phyloP scores from a whole-genome alignment of 2,797 vertebrate genomes.

The Rhynchotus rufescens region DNA sequence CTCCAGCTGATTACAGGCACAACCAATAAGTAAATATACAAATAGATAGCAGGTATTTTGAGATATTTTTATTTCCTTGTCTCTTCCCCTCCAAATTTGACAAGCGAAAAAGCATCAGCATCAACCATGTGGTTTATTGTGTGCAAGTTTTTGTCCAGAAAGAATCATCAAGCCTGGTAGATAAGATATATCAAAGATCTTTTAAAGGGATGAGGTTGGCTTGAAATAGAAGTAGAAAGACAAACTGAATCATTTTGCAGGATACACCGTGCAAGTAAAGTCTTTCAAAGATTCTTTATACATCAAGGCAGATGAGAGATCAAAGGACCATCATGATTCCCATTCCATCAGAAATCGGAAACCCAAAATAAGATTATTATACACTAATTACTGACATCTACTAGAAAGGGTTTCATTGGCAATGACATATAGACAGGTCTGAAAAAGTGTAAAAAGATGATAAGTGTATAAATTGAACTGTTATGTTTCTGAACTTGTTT shows the following conservation, averaged over 20 bases:
- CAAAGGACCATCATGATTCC: not conserved
- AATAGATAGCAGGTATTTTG: not conserved
- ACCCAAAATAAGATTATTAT: not conserved
- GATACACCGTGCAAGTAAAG: not conserved
- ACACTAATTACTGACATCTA: not conserved
- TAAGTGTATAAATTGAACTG: not conserved
- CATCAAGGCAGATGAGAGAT: not conserved
- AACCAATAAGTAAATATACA: not conserved
- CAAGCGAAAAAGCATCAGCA: not conserved
- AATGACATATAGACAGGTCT: not conserved
- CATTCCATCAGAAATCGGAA: not conserved
- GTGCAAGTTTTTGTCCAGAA: not conserved
- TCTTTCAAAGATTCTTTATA: not conserved
- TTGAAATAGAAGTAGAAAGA: not conserved
- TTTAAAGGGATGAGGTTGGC: not conserved
- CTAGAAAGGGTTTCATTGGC: not conserved
- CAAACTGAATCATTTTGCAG: not conserved
- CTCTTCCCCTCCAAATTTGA: not conserved
- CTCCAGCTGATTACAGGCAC: not conserved
- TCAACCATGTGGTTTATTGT: fast-evolving
- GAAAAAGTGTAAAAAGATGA: not conserved
- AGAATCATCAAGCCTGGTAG: not conserved
- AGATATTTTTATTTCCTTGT: not conserved
- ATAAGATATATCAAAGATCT: not conserved
- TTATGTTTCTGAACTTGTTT: not conserved